Percentiles rank a stretch among this genome's conserved stretches.
Conservation (phyloP, 2,113 vertebrate genomes). For the Diadophis punctatus region DNA sequence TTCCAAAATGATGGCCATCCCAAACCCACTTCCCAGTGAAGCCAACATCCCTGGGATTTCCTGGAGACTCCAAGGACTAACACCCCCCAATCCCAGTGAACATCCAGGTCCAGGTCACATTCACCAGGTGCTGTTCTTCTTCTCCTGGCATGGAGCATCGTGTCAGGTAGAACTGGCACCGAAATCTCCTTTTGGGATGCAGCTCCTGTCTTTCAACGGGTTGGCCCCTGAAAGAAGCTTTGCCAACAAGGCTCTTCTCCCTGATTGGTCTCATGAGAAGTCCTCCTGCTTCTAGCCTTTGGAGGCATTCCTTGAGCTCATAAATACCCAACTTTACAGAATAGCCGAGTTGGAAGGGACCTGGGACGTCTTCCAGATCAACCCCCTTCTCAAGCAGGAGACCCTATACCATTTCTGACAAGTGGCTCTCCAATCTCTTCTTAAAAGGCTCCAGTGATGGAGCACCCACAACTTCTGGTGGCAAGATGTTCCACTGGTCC, state of each 20-base stretch:
- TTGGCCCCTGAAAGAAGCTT: neutral
- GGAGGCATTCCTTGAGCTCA: neutral
- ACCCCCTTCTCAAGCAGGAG: too few relatives aligned
- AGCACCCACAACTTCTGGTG: too few relatives aligned
- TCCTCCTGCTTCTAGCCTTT: neutral
- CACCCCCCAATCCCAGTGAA: neutral
- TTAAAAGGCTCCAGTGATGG: too few relatives aligned
- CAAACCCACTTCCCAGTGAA: neutral
- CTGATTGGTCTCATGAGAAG: neutral
- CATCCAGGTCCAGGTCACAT: neutral
- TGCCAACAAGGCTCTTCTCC: neutral
- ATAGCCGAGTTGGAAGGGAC: too few relatives aligned
- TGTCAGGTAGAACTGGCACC: neutral
- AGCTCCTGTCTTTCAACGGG: neutral
- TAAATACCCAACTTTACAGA: conserved; percentile 32
- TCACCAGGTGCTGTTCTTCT: neutral
- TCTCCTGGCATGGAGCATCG: neutral
- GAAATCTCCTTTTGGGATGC: neutral
- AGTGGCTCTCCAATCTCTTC: too few relatives aligned
- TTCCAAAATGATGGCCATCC: neutral
- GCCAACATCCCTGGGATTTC: neutral
- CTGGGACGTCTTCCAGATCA: too few relatives aligned
- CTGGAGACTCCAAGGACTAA: neutral
- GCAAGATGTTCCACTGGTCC: too few relatives aligned
- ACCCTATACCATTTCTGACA: too few relatives aligned